phyloP scores from a whole-genome alignment of 2,888 invertebrate species.

The Oscheius myriophilus region DNA sequence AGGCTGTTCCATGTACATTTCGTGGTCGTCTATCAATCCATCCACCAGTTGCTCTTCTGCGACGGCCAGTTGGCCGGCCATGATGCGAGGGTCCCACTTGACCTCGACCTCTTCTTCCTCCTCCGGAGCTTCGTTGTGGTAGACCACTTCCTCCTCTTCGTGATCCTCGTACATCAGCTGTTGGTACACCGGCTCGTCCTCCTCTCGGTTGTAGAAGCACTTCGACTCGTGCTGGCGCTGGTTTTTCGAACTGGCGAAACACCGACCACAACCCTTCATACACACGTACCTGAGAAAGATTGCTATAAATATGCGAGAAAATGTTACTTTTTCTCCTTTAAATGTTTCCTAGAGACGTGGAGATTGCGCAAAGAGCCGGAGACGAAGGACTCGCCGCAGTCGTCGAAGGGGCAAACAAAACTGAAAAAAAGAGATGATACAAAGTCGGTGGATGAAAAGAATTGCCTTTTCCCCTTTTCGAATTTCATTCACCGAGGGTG shows the following conservation, averaged over 20 bases:
- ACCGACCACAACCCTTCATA: slow-evolving; percentile 60
- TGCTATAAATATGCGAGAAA: neutral
- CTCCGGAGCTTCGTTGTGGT: too few relatives aligned
- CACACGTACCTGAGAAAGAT: slow-evolving; percentile 53
- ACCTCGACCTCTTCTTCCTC: too few relatives aligned
- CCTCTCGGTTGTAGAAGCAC: slow-evolving; percentile 34
- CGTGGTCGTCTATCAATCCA: too few relatives aligned
- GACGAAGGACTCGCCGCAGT: slow-evolving; percentile 47
- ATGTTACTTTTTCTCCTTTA: slow-evolving; percentile 45
- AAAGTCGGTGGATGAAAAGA: neutral
- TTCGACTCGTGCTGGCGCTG: slow-evolving; percentile 48
- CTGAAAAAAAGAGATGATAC: slow-evolving; percentile 7
- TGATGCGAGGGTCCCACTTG: too few relatives aligned
- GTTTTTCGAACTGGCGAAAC: slow-evolving; percentile 45
- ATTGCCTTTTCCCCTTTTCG: too few relatives aligned
- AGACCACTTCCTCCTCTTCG: too few relatives aligned
- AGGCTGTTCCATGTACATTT: too few relatives aligned
- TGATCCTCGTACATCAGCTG: slow-evolving; percentile 12
- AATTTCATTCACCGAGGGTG: too few relatives aligned
- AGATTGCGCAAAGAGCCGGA: slow-evolving; percentile 56
- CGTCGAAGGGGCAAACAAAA: slow-evolving; percentile 40
- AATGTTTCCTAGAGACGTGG: slow-evolving; percentile 54
- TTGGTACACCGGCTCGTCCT: slow-evolving; percentile 14
- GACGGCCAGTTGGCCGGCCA: too few relatives aligned
- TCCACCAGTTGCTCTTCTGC: too few relatives aligned